Evolutionary conservation across 2,797 vertebrate species (phyloP), one percentile per base, ranked within the genome.

Genomic region (Eulemur mongoz): DNA sequence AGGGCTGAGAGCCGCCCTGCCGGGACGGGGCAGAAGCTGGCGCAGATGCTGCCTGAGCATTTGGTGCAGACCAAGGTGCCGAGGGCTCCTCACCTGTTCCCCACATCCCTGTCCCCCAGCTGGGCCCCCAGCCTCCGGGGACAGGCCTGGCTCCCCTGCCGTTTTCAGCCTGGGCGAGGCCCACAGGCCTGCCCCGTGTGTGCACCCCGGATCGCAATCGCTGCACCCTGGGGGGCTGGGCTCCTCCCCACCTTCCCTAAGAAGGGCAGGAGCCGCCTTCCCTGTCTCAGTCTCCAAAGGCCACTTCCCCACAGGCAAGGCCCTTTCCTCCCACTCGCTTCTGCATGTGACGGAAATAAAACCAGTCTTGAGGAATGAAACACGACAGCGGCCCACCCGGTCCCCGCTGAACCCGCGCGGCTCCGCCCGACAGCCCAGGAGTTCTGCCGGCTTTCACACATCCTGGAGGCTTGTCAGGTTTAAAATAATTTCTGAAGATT

Each of bases 11-110:
- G 14, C 50, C 32, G 32, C 40, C n/a, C 3, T 4, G 40, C 40
- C 1, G 0, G 50, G 20, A n/a, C 40, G 1, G 0, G 35, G n/a
- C 45, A 4, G 35, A 52, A 54, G 57, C 8, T 15, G 5, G 9
- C 6, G 1, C 8, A 0, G 5, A 6, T 4, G 23, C 30, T 25
- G 11, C 14, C 7, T 7, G 15, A 43, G 63, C 5, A 7, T 4
- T 4, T 12, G 45, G 7, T 1, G 25, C 20, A 12, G 67, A 27
- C 20, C 0, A 1, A 18, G 20, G 15, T 0, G 0, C 1, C 17
- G 3, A 73, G 18, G 12, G 0, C 54, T 18, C 32, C 48, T 35
- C 25, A 0, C 7, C 8, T 8, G 32, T n/a, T n/a, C 63, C 35
- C n/a, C 12, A 43, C 0, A 1, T 18, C n/a, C 48, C 14, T 17